Percentiles rank a stretch among this genome's conserved stretches.
Evolutionary conservation across 1,140 invertebrate genomes (phyloP).

Genomic region (Proctacanthus coquilletti): DNA sequence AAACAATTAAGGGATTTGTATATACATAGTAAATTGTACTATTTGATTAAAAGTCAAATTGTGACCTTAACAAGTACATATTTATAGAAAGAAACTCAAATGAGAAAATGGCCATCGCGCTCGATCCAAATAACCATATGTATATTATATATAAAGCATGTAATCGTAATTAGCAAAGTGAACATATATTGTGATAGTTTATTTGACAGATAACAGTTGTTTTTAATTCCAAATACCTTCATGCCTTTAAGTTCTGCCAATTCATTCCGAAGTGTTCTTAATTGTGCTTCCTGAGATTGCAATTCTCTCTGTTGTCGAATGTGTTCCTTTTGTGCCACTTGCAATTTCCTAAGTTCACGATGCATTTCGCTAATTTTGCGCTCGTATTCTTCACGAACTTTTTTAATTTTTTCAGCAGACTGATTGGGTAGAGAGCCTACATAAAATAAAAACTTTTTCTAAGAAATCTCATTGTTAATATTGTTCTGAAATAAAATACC

Average conservation of each 20-base stretch:
- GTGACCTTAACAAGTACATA: too few relatives aligned
- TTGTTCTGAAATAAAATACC: conserved; percentile 2
- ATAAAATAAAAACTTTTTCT: neutral
- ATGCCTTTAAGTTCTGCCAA: conserved; percentile 74
- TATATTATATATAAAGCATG: too few relatives aligned
- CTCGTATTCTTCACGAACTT: conserved; percentile 83
- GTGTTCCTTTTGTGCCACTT: conserved; percentile 82
- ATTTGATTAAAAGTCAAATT: too few relatives aligned
- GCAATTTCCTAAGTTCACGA: conserved; percentile 71
- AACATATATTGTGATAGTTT: too few relatives aligned
- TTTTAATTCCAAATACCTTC: too few relatives aligned
- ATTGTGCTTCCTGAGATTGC: conserved; percentile 66
- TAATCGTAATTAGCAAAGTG: too few relatives aligned
- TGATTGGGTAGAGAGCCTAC: conserved; percentile 18
- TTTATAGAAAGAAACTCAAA: too few relatives aligned
- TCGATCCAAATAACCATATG: too few relatives aligned
- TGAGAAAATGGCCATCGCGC: too few relatives aligned
- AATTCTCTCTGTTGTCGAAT: conserved; percentile 65
- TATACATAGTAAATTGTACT: too few relatives aligned
- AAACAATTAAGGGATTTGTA: too few relatives aligned
- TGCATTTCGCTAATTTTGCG: conserved; percentile 70
- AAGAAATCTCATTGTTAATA: neutral
- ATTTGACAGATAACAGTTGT: too few relatives aligned
- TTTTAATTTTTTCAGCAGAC: conserved; percentile 64
- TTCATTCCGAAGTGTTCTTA: conserved; percentile 64